These are phyloP conservation scores for Enteromius viviparus DNA, from an alignment of 2,797 vertebrate species.

Conservation along the genomic window DNA sequence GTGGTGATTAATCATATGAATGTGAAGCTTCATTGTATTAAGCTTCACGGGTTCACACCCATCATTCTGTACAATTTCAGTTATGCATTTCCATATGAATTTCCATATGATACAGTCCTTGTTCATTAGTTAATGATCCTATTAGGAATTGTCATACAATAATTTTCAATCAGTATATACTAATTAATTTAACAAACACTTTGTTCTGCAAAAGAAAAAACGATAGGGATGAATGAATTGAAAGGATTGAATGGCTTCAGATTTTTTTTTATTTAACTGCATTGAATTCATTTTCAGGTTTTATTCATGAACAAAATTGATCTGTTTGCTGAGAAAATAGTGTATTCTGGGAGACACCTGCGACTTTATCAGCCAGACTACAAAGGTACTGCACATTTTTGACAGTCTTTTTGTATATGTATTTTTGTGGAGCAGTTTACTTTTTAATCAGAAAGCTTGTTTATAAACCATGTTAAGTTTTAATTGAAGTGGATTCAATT, in stretches of 20 bases:
- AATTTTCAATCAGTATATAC: neutral
- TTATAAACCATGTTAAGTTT: too few species aligned
- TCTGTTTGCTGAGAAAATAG: conserved; percentile 76
- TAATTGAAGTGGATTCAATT: neutral
- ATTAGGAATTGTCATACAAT: neutral
- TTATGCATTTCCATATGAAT: neutral
- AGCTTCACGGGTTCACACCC: too few species aligned
- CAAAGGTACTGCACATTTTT: conserved; percentile 66
- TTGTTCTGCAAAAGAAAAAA: neutral
- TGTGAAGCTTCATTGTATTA: neutral
- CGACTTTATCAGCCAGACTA: conserved; percentile 69
- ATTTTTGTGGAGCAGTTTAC: neutral
- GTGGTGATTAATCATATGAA: neutral
- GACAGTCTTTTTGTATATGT: neutral
- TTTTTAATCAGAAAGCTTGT: too few species aligned
- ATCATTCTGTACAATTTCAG: neutral
- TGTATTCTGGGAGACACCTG: conserved; percentile 71
- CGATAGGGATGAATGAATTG: neutral
- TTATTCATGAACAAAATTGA: conserved; percentile 79
- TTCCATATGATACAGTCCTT: neutral
- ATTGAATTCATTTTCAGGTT: conserved; percentile 63
- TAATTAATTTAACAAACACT: neutral
- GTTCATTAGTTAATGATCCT: neutral
- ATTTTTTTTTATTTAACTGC: neutral
- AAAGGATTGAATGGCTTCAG: neutral